Evolutionary conservation across 64 coral and sea anemone genomes (phyloP).

Genomic region (Porites australiensis): DNA sequence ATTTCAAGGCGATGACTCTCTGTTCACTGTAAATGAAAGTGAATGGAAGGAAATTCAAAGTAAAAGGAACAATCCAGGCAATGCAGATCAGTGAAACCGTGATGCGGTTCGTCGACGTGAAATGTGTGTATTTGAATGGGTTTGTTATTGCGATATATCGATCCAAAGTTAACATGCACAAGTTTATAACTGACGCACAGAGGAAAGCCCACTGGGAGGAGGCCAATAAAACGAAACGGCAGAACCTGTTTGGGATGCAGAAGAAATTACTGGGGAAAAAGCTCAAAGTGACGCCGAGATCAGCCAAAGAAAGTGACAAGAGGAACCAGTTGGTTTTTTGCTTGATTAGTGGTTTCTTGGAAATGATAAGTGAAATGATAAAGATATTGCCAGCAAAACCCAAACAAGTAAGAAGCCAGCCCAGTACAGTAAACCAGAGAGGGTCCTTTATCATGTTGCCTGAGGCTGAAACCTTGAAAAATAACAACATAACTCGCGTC

Average conservation of each 20-base stretch:
- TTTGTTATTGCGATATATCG: constrained; percentile 19
- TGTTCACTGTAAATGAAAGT: background rate
- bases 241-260: background rate
- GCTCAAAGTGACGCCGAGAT: constrained; percentile 14
- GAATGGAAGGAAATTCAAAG: background rate
- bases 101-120: background rate
- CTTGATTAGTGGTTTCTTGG: background rate
- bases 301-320: constrained; percentile 3
- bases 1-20: background rate
- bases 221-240: background rate
- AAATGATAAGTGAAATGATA: background rate
- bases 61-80: constrained; percentile 16
- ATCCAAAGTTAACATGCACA: background rate
- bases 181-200: background rate
- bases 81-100: background rate
- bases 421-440: background rate
- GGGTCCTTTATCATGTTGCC: background rate
- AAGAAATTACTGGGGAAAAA: background rate
- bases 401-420: background rate
- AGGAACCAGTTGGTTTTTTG: constrained; percentile 3
- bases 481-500: background rate
- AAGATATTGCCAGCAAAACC: constrained; percentile 8
- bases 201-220: constrained; percentile 19
- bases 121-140: background rate
- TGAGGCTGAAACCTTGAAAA: no score